Percentiles rank a stretch among this genome's conserved stretches.
Conservation (phyloP, 2,888 invertebrate species). For the Panopea generosa region DNA sequence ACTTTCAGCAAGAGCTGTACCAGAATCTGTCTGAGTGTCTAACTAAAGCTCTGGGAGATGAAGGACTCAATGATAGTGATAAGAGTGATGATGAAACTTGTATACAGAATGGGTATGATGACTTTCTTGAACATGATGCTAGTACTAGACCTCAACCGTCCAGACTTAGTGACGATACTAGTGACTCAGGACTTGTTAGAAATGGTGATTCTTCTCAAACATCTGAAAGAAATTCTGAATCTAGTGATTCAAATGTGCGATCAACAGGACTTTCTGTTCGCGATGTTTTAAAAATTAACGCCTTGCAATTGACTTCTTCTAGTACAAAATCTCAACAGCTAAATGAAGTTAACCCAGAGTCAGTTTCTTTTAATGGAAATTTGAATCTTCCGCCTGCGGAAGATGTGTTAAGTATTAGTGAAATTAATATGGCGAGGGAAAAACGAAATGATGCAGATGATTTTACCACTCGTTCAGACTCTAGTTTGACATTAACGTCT, state of each 20-base stretch:
- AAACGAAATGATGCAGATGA: neutral
- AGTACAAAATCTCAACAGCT: constrained; percentile 7
- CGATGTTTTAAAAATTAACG: constrained; percentile 49
- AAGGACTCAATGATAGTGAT: constrained; percentile 69
- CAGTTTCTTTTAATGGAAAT: neutral
- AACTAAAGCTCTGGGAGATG: constrained; percentile 73
- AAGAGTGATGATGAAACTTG: constrained; percentile 75
- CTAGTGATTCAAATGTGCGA: neutral
- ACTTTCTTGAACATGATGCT: constrained; percentile 53
- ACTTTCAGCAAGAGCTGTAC: constrained; percentile 59
- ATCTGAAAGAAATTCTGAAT: constrained; percentile 5
- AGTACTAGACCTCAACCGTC: neutral
- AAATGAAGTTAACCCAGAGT: neutral
- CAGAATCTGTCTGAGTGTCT: constrained; percentile 69
- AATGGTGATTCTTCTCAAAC: neutral
- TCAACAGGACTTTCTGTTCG: constrained; percentile 36
- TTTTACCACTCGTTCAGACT: constrained; percentile 7
- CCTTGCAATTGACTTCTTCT: constrained; percentile 32
- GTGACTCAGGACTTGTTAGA: constrained; percentile 1
- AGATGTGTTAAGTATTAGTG: constrained; percentile 53
- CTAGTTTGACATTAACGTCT: constrained; percentile 22
- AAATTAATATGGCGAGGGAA: constrained; percentile 13
- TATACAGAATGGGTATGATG: constrained; percentile 76
- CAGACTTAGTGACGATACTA: neutral
- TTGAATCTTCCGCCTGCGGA: neutral